Evolutionary conservation across 2,888 invertebrate species (phyloP).

Genomic region (Drosophila setosimentum): DNA sequence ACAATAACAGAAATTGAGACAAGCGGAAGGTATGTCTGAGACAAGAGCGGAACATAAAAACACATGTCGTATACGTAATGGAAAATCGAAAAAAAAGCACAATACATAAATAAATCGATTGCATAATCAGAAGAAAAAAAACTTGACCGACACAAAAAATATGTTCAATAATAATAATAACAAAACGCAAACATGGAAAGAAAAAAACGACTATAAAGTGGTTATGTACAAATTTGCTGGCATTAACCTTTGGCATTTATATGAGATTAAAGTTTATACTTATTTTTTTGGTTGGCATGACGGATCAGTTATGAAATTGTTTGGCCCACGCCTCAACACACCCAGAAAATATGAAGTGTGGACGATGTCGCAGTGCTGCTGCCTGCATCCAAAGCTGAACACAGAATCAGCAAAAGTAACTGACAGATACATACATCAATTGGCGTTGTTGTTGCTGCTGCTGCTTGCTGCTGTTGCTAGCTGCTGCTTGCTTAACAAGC

Average conservation of each 20-base stretch:
- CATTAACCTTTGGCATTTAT: slow-evolving; percentile 75
- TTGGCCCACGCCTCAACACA: slow-evolving; percentile 65
- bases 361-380: slow-evolving; percentile 31
- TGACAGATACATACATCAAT: slow-evolving; percentile 66
- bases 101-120: slow-evolving; percentile 36
- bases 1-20: slow-evolving; percentile 35
- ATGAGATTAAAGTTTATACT: slow-evolving; percentile 29
- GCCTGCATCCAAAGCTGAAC: slow-evolving; percentile 33
- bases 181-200: slow-evolving; percentile 24
- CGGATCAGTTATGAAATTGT: slow-evolving; percentile 57
- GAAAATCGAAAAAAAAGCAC: slow-evolving; percentile 11
- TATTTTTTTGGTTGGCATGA: slow-evolving; percentile 34
- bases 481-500: slow-evolving; percentile 68
- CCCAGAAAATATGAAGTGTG: slow-evolving; percentile 70
- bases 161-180: slow-evolving; percentile 45
- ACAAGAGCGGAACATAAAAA: slow-evolving; percentile 24
- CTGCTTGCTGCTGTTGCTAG: slow-evolving; percentile 28
- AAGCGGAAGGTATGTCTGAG: neutral
- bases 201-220: slow-evolving; percentile 24
- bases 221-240: slow-evolving; percentile 58
- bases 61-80: slow-evolving; percentile 44
- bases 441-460: slow-evolving; percentile 35
- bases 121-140: slow-evolving; percentile 41
- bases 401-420: slow-evolving; percentile 64
- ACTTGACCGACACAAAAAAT: slow-evolving; percentile 51